Percentiles rank a stretch among this genome's conserved stretches.
Evolutionary conservation across 2,888 invertebrate genomes (phyloP).

Genomic region (Osmoderma eremita): DNA sequence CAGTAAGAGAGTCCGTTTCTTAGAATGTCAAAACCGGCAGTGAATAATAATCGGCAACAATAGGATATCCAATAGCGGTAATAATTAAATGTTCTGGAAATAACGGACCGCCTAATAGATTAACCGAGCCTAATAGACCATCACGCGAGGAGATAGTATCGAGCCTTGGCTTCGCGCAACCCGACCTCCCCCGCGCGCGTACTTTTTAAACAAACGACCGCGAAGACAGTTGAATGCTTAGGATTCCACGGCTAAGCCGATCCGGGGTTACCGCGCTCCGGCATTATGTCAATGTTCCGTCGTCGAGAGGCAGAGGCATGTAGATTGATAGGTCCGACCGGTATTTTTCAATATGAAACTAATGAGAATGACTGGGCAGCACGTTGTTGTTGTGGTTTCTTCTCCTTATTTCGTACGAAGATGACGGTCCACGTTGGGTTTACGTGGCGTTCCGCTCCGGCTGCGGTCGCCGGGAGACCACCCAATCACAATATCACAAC

Average conservation of each 20-base stretch:
- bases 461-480: slow-evolving; percentile 55
- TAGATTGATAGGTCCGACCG: slow-evolving; percentile 43
- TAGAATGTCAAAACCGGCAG: no score
- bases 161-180: not conserved
- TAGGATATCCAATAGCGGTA: slow-evolving; percentile 11
- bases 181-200: slow-evolving; percentile 8
- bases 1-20: no score
- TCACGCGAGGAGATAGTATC: not conserved
- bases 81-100: slow-evolving; percentile 28
- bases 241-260: slow-evolving; percentile 42
- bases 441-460: slow-evolving; percentile 7
- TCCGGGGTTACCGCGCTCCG: slow-evolving; percentile 25
- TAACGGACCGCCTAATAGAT: slow-evolving; percentile 28
- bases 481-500: slow-evolving; percentile 64
- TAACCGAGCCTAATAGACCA: slow-evolving; percentile 21
- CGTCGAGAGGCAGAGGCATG: slow-evolving; percentile 18
- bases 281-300: slow-evolving; percentile 44
- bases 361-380: slow-evolving; percentile 62
- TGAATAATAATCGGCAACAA: slow-evolving; percentile 21
- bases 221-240: slow-evolving; percentile 41
- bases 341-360: slow-evolving; percentile 62
- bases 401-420: slow-evolving; percentile 4
- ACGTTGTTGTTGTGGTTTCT: not conserved
- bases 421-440: slow-evolving; percentile 14
- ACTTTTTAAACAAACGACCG: slow-evolving; percentile 32